phyloP scores from a whole-genome alignment of 2,113 vertebrate species.

The Mobula hypostoma region DNA sequence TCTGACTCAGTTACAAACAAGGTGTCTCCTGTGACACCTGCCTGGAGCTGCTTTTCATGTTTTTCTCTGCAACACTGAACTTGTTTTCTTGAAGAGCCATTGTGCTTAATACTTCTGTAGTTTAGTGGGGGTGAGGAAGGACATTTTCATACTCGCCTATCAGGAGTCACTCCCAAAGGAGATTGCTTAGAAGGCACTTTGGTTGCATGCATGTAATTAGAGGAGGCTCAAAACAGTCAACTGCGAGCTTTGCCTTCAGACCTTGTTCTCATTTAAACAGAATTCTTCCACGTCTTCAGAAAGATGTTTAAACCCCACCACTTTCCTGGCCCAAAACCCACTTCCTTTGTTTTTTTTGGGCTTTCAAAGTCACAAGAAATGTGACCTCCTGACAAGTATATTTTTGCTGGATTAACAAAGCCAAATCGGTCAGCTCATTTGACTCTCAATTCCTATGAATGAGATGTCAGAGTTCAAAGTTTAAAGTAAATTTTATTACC shows the following conservation, averaged over 20 bases:
- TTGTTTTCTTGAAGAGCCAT: background rate
- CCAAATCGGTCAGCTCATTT: background rate
- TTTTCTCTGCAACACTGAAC: background rate
- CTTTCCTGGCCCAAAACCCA: no score
- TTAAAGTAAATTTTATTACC: no score
- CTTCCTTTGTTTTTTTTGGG: background rate
- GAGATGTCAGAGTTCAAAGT: background rate
- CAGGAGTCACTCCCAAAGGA: slow-evolving; percentile 1
- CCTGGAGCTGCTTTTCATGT: background rate
- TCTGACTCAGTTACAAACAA: background rate
- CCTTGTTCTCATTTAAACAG: background rate
- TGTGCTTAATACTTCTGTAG: background rate
- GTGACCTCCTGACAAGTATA: background rate
- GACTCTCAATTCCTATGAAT: background rate
- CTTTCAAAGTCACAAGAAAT: background rate
- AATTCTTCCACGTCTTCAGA: background rate
- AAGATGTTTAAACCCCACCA: background rate
- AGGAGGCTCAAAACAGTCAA: background rate
- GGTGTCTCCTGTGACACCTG: background rate
- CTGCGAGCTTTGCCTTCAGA: background rate
- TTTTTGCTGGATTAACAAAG: background rate
- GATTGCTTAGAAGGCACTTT: background rate
- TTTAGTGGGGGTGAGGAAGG: background rate
- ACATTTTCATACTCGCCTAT: background rate
- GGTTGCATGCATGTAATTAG: background rate